Evolutionary conservation across 2,888 invertebrate species (phyloP).

Genomic region (Dryomyza anilis): DNA sequence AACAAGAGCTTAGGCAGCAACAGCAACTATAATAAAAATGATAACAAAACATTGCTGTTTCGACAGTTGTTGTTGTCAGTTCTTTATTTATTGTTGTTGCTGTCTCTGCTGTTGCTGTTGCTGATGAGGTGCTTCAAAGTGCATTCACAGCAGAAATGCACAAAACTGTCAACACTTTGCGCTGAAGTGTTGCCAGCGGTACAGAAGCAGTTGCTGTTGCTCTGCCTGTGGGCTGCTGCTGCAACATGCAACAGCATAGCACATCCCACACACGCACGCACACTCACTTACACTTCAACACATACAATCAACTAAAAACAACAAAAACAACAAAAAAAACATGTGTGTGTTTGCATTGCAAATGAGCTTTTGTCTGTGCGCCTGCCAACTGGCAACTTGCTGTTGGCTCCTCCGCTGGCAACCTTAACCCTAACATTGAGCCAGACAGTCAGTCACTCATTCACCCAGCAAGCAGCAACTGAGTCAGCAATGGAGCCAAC

Average conservation of each 20-base stretch:
- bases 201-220: neutral
- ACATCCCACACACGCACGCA: no score
- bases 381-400: neutral
- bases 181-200: neutral
- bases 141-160: conserved; percentile 27
- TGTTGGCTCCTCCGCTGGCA: neutral
- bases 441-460: neutral
- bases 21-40: conserved; percentile 7
- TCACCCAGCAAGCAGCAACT: no score
- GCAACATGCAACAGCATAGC: no score
- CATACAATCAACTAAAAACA: no score
- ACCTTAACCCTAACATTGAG: conserved; percentile 31
- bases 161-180: conserved; percentile 9
- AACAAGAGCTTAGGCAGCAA: neutral
- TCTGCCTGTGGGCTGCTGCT: no score
- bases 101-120: no score
- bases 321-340: no score
- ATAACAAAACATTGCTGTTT: conserved; percentile 15
- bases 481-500: no score
- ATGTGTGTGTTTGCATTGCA: neutral
- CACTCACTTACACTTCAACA: no score
- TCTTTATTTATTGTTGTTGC: no score
- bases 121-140: conserved; percentile 26
- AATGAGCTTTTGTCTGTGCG: neutral
- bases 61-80: no score